Evolutionary conservation across 2,113 vertebrate genomes (phyloP), one percentile per base, ranked within the genome.

Genomic region (Apaloderma vittatum): DNA sequence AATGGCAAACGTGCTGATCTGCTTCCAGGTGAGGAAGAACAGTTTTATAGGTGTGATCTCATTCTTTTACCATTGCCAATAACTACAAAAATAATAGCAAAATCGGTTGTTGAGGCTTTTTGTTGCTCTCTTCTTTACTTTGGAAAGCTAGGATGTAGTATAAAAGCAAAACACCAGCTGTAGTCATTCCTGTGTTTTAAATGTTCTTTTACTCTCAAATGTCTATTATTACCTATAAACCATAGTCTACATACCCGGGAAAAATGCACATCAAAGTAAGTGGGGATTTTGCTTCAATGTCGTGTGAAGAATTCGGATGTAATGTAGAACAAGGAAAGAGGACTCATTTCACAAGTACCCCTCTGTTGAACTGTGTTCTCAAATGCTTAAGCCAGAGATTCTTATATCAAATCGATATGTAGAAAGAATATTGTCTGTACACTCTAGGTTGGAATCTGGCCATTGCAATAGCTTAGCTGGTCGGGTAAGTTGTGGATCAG

Each of bases 11-110:
- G 17, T 74, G 72, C 59, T 26, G 51, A 71, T 95, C n/a, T 80
- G 61, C 86, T 97, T 97, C 93, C 88, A 95, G 93, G 92, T 93
- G 92, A 93, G 84, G 54, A 46, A 81, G 70, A 51, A 17, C 62
- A 51, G 9, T 65, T 77, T 67, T 30, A 19, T 26, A 67, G 65
- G 62, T 67, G 52, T 66, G 79, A 86, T 63, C 75, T 85, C 67
- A 24, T 65, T 46, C 55, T 62, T 91, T 68, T 45, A 36, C 67
- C 21, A 9, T 49, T 74, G 74, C 40, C 4, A 40, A 14, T 52
- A 68, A 68, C 65, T 82, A 48, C 88, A 61, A 66, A 36, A 32
- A 55, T 27, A 40, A 48, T 2, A 37, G 65, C 55, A 57, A 70
- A 81, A 49, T 5, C 15, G 24, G 36, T 48, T 23, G 12, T 48